Evolutionary conservation across 1,140 invertebrate genomes (phyloP).

Genomic region (Doryteuthis pealeii): DNA sequence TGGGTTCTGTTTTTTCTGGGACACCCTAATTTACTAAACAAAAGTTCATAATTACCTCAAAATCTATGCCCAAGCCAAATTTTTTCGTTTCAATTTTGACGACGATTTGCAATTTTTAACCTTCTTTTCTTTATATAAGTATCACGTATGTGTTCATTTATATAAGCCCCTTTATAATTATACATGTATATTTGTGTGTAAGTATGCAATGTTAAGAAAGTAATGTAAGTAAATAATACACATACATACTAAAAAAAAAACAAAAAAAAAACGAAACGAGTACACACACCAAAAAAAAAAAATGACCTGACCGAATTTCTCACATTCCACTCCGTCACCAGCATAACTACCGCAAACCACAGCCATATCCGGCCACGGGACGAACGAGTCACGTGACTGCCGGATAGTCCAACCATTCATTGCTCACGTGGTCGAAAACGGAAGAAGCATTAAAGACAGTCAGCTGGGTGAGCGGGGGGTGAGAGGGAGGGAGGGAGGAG

Average conservation of each 20-base stretch:
- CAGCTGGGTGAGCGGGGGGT: background rate
- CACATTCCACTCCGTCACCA: background rate
- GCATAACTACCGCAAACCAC: background rate
- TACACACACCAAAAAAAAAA: background rate
- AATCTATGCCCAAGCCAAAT: no score
- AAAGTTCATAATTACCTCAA: no score
- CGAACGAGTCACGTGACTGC: background rate
- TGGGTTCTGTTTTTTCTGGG: no score
- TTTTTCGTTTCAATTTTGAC: no score
- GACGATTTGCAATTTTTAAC: no score
- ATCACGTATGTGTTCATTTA: no score
- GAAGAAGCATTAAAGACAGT: background rate
- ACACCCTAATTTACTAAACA: no score
- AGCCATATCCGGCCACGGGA: slow-evolving; percentile 8
- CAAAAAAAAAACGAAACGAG: background rate
- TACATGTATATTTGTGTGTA: background rate
- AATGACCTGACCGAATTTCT: slow-evolving; percentile 3
- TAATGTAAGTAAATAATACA: no score
- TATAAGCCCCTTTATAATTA: background rate
- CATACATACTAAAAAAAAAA: background rate
- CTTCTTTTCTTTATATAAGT: no score
- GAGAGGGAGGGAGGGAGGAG: background rate
- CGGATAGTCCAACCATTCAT: slow-evolving; percentile 7
- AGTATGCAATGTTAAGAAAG: no score
- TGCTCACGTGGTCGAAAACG: background rate